phyloP scores from a whole-genome alignment of 2,888 invertebrate genomes.

The Rhamnusium bicolor region DNA sequence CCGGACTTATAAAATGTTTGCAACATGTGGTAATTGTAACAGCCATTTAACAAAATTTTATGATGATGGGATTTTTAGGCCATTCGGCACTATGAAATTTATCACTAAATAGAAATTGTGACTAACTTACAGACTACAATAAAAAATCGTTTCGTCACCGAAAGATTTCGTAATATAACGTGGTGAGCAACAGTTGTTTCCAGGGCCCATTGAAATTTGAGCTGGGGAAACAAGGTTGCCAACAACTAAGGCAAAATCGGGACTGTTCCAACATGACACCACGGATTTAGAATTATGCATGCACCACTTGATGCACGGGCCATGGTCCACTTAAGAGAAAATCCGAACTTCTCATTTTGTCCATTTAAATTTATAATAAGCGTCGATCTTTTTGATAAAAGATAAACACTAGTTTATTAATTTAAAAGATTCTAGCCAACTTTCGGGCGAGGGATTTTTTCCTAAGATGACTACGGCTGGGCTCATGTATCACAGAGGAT shows the following conservation, averaged over 20 bases:
- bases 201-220: conserved; percentile 25
- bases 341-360: neutral
- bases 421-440: neutral
- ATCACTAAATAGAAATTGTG: conserved; percentile 65
- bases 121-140: conserved; percentile 68
- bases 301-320: conserved; percentile 52
- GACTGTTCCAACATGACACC: conserved; percentile 63
- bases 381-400: neutral
- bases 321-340: conserved; percentile 10
- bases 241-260: conserved; percentile 70
- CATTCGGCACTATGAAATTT: conserved; percentile 60
- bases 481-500: conserved; percentile 41
- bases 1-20: neutral
- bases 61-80: conserved; percentile 54
- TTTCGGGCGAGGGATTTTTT: conserved; percentile 22
- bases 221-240: conserved; percentile 58
- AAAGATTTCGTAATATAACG: conserved; percentile 65
- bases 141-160: conserved; percentile 68
- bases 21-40: conserved; percentile 31
- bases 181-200: conserved; percentile 53
- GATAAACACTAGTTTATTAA: too few relatives aligned
- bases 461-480: conserved; percentile 30
- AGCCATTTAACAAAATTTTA: conserved; percentile 40
- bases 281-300: conserved; percentile 70
- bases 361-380: neutral